Evolutionary conservation across 30 jellyfish, hydroid and myxozoan genomes (phyloP), one percentile per base, ranked within the genome.

Genomic region (Pelagia noctiluca): DNA sequence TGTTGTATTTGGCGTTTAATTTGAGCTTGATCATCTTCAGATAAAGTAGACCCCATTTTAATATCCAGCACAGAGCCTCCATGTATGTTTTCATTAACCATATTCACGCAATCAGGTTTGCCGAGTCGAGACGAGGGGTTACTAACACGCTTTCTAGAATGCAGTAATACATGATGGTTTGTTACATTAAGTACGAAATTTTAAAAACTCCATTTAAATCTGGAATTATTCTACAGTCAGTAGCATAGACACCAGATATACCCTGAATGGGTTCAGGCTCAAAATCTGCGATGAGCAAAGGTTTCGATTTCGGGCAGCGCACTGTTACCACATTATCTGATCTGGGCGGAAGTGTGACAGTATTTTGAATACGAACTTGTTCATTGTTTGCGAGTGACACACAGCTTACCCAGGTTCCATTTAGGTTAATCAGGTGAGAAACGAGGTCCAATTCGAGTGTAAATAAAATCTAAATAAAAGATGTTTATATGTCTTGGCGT

Each of bases 201-300:
- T 42, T 42, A 16, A 42, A n/a, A n/a, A n/a, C 46, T 0, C 89
- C 89, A 21, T 77, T 54, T 0, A 75, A 46, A 32, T 75, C 37
- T 2, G 86, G 86, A 3, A 75, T 34, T 21, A 75, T 54, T 24
- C 77, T 28, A 29, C 86, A 75, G 22, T 57, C 26, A 3, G 89
- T 77, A 16, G 80, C 80, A 61, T 77, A 77, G 19, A 31, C 78
- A 21, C 89, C 82, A 3, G 31, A 50, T 26, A 22, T 23, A 16
- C 83, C 76, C 3, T 28, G 0, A 2, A 52, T 19, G 25, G 24
- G 25, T 13, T 24, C 42, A 13, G 78, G 89, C 57, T 77, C 66
- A 2, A 57, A 77, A 62, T 77, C 89, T 11, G 79, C 87, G 22
- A 79, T 75, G 16, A 75, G 49, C 80, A 48, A 72, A 12, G 85